Conservation (phyloP, 2,113 vertebrate genomes). For the Falcunculus frontatus region DNA sequence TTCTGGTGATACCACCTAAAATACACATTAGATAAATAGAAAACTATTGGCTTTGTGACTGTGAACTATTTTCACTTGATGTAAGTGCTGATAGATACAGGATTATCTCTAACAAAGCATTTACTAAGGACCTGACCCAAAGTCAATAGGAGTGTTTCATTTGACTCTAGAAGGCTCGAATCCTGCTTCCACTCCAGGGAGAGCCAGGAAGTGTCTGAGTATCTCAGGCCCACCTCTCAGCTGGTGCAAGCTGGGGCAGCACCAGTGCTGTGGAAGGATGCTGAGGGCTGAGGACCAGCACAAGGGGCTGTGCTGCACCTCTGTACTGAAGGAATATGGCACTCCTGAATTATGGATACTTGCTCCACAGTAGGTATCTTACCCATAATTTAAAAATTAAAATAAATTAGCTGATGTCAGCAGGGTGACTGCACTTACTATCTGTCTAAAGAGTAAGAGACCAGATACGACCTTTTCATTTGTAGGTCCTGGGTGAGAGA, state of each 20-base stretch:
- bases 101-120: slow-evolving; percentile 51
- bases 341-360: background rate
- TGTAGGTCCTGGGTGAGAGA: background rate
- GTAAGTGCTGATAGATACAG: slow-evolving; percentile 50
- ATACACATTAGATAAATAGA: slow-evolving; percentile 63
- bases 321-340: background rate
- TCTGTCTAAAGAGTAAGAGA: background rate
- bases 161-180: background rate
- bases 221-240: background rate
- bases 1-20: slow-evolving; percentile 59
- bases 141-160: slow-evolving; percentile 21
- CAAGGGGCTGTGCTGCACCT: fast-evolving
- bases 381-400: background rate
- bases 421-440: background rate
- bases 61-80: slow-evolving; percentile 45
- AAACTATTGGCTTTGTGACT: slow-evolving; percentile 59
- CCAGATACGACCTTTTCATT: fast-evolving
- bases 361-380: background rate
- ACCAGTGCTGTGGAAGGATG: background rate
- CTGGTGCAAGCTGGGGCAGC: fast-evolving
- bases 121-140: slow-evolving; percentile 42
- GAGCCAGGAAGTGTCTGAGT: background rate
- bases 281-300: background rate
- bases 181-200: background rate
- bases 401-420: background rate